Percentiles rank a stretch among this genome's conserved stretches.
phyloP scores from a whole-genome alignment of 1,140 invertebrate species.

The Sycophila sp. region DNA sequence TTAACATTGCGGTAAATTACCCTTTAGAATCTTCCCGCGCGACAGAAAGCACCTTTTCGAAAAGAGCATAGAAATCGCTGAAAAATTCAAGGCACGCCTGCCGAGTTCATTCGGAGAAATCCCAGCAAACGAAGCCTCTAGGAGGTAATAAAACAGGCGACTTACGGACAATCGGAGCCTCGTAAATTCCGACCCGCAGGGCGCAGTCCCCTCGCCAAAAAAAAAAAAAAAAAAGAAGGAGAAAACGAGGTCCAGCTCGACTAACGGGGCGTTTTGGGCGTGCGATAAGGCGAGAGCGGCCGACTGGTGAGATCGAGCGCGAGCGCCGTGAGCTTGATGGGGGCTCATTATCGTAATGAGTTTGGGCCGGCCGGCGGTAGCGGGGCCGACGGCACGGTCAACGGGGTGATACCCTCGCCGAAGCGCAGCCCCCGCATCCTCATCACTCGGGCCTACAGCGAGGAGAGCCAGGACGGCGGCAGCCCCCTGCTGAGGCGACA shows the following conservation, averaged over 20 bases:
- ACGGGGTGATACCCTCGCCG: conserved; percentile 52
- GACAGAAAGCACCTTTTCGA: no score
- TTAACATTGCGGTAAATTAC: no score
- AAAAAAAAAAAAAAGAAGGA: neutral
- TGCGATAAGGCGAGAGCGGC: conserved; percentile 46
- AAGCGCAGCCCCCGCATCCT: conserved; percentile 74
- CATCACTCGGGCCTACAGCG: conserved; percentile 76
- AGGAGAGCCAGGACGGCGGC: conserved; percentile 68
- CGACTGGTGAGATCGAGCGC: conserved; percentile 57
- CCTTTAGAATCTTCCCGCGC: no score
- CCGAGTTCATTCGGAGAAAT: no score
- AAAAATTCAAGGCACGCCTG: no score
- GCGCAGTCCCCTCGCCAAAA: neutral
- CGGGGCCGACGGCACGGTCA: neutral
- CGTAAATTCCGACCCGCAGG: neutral
- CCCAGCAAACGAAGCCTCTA: no score
- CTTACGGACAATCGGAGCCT: neutral
- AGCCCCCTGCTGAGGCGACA: conserved; percentile 53
- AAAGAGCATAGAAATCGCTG: no score
- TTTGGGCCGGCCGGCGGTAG: conserved; percentile 39
- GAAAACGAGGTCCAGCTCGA: neutral
- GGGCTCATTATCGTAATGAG: conserved; percentile 54
- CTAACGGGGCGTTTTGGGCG: neutral
- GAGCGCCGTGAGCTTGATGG: conserved; percentile 56
- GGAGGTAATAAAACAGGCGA: no score